A percentile compares a stretch with the other conserved stretches of the same genome.
Evolutionary conservation across 2,113 vertebrate species (phyloP).

Genomic region (Eubucco bourcierii): DNA sequence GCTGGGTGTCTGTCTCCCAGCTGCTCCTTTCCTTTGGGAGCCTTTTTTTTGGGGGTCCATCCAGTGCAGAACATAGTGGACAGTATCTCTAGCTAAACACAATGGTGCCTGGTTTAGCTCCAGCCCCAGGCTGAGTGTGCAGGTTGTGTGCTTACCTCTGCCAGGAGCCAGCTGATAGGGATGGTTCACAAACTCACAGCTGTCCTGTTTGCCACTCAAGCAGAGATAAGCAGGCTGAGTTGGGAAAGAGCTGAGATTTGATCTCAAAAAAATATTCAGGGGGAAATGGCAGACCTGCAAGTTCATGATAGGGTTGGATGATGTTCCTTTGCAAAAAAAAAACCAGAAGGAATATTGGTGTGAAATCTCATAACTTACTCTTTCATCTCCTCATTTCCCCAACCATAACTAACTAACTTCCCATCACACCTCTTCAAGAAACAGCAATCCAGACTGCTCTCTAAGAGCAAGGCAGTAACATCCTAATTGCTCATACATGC

Average conservation of each 20-base stretch:
- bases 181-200: background rate
- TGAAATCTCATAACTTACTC: background rate
- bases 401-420: slow-evolving; percentile 1
- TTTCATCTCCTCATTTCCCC: background rate
- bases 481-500: slow-evolving; percentile 26
- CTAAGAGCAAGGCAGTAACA: background rate
- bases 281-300: background rate
- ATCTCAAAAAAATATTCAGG: background rate
- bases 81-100: background rate
- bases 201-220: background rate
- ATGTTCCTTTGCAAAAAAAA: background rate
- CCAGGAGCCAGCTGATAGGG: background rate
- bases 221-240: background rate
- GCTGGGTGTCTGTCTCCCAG: background rate
- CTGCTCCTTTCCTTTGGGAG: background rate
- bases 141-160: background rate
- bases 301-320: background rate
- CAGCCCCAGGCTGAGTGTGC: background rate
- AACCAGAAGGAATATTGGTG: background rate
- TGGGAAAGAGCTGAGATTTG: background rate
- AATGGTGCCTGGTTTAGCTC: background rate
- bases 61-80: background rate
- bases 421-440: slow-evolving; percentile 9
- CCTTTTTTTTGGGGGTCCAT: background rate
- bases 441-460: background rate